Evolutionary conservation across 2,113 vertebrate species (phyloP).

Genomic region (Zapornia atra): DNA sequence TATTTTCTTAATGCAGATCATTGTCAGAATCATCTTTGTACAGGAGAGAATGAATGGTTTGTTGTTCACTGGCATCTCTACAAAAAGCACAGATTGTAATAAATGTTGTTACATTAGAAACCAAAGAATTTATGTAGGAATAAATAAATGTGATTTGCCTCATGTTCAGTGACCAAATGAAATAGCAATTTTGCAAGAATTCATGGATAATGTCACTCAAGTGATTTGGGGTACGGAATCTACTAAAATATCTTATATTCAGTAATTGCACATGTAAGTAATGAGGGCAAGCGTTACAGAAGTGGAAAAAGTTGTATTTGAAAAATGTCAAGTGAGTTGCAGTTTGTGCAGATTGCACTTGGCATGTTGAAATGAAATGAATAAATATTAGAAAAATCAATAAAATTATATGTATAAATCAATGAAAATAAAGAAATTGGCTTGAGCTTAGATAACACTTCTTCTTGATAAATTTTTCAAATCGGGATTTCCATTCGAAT

Average conservation of each 20-base stretch:
- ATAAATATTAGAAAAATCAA: conserved; percentile 6
- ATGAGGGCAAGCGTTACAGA: neutral
- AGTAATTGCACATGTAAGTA: neutral
- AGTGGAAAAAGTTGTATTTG: neutral
- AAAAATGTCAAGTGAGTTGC: neutral
- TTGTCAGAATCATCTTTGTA: neutral
- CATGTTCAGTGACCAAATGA: neutral
- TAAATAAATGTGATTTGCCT: neutral
- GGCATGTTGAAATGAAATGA: neutral
- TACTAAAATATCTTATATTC: neutral
- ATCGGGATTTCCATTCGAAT: neutral
- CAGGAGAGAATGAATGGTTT: neutral
- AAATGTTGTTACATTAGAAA: neutral
- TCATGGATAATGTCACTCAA: neutral
- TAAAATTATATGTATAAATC: neutral
- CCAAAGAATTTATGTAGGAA: neutral
- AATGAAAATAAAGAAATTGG: neutral
- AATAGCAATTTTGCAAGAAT: neutral
- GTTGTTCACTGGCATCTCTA: neutral
- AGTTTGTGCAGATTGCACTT: neutral
- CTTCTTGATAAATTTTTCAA: neutral
- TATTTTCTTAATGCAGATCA: neutral
- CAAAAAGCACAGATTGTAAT: neutral
- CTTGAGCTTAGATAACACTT: neutral
- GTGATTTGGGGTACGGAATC: neutral